These are phyloP conservation scores for Crossocerus cetratus DNA, from an alignment of 2,888 invertebrate genomes.

Conservation along the genomic window DNA sequence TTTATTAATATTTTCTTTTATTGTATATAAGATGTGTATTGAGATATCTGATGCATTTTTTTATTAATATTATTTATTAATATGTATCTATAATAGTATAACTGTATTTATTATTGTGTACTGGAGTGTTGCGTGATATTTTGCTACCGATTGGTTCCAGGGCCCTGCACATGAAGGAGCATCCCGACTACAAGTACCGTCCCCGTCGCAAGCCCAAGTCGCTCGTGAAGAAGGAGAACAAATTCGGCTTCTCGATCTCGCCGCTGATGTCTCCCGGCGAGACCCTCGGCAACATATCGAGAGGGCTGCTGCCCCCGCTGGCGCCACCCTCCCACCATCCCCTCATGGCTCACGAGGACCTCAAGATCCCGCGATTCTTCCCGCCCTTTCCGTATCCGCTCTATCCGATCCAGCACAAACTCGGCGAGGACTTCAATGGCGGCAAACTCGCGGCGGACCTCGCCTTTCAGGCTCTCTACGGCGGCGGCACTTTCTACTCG, in stretches of 20 bases:
- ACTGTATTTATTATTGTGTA: no score
- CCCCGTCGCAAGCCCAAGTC: constrained; percentile 93
- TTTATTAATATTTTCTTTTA: no score
- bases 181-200: constrained; percentile 94
- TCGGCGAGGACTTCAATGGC: constrained; percentile 78
- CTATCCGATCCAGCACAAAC: constrained; percentile 81
- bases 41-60: no score
- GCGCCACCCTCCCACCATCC: constrained; percentile 79
- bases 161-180: constrained; percentile 95
- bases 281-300: constrained; percentile 67
- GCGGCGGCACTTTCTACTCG: constrained; percentile 79
- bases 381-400: constrained; percentile 85
- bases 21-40: no score
- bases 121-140: no score
- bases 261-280: constrained; percentile 80
- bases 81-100: no score
- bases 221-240: constrained; percentile 88
- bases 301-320: constrained; percentile 75
- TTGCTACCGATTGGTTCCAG: constrained; percentile 78
- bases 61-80: no score
- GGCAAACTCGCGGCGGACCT: constrained; percentile 83
- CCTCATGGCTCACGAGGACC: constrained; percentile 79
- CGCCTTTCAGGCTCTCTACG: constrained; percentile 82
- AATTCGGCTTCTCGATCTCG: constrained; percentile 84
- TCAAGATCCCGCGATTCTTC: constrained; percentile 84